Conservation (phyloP, 2,113 vertebrate species). For the Hippolais icterina region DNA sequence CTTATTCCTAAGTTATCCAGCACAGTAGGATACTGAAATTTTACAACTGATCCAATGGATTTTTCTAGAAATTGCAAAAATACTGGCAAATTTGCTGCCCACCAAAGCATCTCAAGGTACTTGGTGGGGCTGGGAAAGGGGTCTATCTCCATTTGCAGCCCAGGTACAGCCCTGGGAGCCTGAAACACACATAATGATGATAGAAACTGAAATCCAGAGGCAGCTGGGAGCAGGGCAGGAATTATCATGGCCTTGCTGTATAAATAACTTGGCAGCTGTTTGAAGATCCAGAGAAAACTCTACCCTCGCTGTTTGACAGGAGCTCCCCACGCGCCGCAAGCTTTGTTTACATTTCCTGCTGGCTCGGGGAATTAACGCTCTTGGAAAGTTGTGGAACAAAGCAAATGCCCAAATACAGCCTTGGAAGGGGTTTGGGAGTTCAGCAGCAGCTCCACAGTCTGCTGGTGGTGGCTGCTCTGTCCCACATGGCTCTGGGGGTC, state of each 20-base stretch:
- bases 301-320: background rate
- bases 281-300: background rate
- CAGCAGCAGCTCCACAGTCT: too few species aligned
- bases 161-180: background rate
- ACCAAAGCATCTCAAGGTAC: fast-evolving
- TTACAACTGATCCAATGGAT: background rate
- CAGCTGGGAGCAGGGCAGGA: background rate
- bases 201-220: background rate
- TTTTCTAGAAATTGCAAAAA: background rate
- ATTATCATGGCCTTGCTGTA: background rate
- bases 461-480: too few species aligned
- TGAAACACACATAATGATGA: fast-evolving
- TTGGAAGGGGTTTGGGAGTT: too few species aligned
- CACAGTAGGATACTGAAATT: background rate
- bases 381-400: too few species aligned
- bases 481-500: background rate
- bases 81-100: background rate
- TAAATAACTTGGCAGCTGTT: background rate
- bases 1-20: background rate
- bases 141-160: fast-evolving
- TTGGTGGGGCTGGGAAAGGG: fast-evolving
- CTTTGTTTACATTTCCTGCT: conserved; percentile 6
- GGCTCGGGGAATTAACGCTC: too few species aligned
- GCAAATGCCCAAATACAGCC: too few species aligned
- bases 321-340: background rate